Evolutionary conservation across 2,113 vertebrate genomes (phyloP).

Genomic region (Myiagra hebetior): DNA sequence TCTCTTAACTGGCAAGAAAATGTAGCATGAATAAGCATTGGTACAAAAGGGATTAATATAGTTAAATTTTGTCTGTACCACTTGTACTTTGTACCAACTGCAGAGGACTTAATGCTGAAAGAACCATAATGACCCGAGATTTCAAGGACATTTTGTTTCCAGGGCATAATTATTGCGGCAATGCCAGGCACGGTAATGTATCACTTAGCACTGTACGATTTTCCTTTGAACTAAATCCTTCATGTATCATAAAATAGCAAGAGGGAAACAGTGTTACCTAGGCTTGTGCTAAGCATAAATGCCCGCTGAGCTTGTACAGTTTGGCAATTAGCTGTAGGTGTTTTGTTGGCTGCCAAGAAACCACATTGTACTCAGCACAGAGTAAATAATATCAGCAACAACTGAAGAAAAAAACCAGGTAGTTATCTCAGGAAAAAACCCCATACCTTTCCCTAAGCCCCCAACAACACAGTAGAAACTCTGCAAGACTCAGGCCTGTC

Average conservation of each 20-base stretch:
- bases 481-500: not conserved
- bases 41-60: not conserved
- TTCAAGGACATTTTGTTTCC: slow-evolving; percentile 41
- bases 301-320: not conserved
- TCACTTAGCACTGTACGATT: not conserved
- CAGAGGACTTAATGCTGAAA: not conserved
- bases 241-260: not conserved
- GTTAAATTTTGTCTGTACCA: not conserved
- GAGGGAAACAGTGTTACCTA: not conserved
- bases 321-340: not conserved
- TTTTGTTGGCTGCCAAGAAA: not conserved
- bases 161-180: not conserved
- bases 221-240: slow-evolving; percentile 29
- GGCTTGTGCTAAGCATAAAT: not conserved
- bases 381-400: not conserved
- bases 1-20: not conserved
- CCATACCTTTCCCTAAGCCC: fast-evolving
- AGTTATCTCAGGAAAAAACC: not conserved
- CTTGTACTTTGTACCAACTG: not conserved
- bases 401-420: not conserved
- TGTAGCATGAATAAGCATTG: not conserved
- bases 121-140: not conserved
- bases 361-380: not conserved
- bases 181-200: not conserved
- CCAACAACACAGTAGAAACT: not conserved